A percentile compares a stretch with the other conserved stretches of the same genome.
Conservation (phyloP, 2,888 invertebrate genomes). For the Acrobasis consociella region DNA sequence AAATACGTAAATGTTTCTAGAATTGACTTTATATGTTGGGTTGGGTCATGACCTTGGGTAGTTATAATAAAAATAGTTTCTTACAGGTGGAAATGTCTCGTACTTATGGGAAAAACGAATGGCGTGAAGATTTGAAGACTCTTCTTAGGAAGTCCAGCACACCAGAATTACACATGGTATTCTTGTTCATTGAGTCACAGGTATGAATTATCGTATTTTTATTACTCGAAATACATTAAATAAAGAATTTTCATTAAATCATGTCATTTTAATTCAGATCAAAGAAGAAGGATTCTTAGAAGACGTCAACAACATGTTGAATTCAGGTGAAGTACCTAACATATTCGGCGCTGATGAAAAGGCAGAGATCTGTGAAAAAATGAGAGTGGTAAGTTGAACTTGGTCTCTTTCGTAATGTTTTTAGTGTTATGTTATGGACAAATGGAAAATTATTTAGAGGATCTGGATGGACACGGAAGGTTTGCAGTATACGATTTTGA, state of each 20-base stretch:
- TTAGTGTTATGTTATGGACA: too few species aligned
- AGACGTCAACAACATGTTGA: conserved; percentile 95
- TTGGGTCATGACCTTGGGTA: too few species aligned
- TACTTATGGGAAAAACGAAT: conserved; percentile 91
- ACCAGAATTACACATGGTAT: conserved; percentile 93
- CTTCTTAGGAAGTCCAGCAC: conserved; percentile 91
- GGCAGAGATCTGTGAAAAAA: conserved; percentile 95
- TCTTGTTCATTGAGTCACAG: conserved; percentile 95
- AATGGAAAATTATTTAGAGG: too few species aligned
- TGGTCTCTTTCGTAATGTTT: too few species aligned
- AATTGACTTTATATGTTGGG: too few species aligned
- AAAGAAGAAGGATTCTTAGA: conserved; percentile 97
- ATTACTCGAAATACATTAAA: neutral
- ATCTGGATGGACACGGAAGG: too few species aligned
- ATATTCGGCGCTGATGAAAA: conserved; percentile 93
- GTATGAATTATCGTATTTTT: conserved; percentile 55
- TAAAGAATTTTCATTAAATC: neutral
- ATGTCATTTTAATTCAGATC: conserved; percentile 78
- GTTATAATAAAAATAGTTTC: neutral
- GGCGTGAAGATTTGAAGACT: conserved; percentile 95
- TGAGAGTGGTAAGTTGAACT: conserved; percentile 83
- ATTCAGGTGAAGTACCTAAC: conserved; percentile 97
- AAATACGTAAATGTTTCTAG: too few species aligned
- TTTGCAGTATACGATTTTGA: too few species aligned
- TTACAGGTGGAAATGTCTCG: conserved; percentile 94